Conservation (phyloP, 1,140 invertebrate genomes). For the Kradibia gibbosae region DNA sequence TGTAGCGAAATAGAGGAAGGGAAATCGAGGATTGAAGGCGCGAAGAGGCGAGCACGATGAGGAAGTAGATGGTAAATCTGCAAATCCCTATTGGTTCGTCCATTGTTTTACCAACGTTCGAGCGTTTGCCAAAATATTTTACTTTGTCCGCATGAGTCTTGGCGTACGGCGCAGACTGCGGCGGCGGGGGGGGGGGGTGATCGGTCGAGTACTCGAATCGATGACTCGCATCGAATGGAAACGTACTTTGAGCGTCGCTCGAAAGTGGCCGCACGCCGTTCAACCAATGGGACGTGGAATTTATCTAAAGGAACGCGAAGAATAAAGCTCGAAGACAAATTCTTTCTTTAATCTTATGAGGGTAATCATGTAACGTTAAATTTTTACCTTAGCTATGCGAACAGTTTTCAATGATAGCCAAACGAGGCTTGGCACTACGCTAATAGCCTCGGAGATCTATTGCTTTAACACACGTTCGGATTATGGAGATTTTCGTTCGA, state of each 20-base stretch:
- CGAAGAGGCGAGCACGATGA: constrained; percentile 24
- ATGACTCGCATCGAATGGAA: constrained; percentile 44
- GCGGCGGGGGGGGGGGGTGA: neutral
- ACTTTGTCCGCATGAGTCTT: too few relatives aligned
- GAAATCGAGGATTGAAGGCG: neutral
- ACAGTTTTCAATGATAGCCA: neutral
- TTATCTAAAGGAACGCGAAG: constrained; percentile 16
- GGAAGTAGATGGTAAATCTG: too few relatives aligned
- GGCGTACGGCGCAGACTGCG: too few relatives aligned
- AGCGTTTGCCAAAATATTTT: too few relatives aligned
- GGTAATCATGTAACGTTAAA: constrained; percentile 9
- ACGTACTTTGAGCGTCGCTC: neutral
- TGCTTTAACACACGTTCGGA: neutral
- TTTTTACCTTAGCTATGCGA: neutral
- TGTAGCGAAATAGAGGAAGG: neutral
- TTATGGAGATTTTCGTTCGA: neutral
- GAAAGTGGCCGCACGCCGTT: neutral
- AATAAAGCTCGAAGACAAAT: constrained; percentile 11
- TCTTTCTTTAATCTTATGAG: neutral
- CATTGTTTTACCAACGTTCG: neutral
- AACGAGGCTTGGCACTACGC: neutral
- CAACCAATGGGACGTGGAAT: neutral
- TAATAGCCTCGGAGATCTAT: neutral
- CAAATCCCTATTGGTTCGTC: too few relatives aligned
- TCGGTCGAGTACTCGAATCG: constrained; percentile 18